A percentile compares a stretch with the other conserved stretches of the same genome.
Conservation (phyloP, 2,888 invertebrate genomes). For the Scelioninae gen. 1 region DNA sequence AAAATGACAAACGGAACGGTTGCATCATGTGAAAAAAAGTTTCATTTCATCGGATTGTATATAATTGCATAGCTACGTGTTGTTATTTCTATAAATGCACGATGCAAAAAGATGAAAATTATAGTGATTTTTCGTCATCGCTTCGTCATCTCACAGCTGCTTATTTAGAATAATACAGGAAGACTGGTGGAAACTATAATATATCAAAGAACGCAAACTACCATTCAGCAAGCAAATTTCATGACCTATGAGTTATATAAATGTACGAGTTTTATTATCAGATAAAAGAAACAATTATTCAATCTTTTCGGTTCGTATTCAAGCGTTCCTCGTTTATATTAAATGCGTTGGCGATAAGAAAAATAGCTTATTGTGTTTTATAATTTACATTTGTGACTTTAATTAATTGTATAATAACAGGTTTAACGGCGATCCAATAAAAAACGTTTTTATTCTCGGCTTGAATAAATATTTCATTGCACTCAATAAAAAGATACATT, state of each 20-base stretch:
- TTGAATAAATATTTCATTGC: slow-evolving; percentile 65
- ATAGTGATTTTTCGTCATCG: slow-evolving; percentile 68
- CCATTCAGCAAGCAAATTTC: slow-evolving; percentile 65
- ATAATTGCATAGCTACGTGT: slow-evolving; percentile 56
- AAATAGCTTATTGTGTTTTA: too few relatives aligned
- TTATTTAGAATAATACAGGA: slow-evolving; percentile 69
- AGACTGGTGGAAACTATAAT: slow-evolving; percentile 69
- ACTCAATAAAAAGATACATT: slow-evolving; percentile 62
- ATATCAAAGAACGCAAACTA: slow-evolving; percentile 64
- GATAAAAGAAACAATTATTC: slow-evolving; percentile 66
- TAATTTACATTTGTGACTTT: too few relatives aligned
- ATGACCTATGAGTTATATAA: slow-evolving; percentile 65
- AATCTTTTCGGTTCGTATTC: slow-evolving; percentile 55
- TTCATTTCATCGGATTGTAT: slow-evolving; percentile 55
- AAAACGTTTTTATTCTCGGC: slow-evolving; percentile 54
- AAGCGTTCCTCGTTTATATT: slow-evolving; percentile 53
- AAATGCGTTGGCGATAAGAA: too few relatives aligned
- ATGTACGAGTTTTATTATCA: slow-evolving; percentile 65
- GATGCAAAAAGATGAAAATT: slow-evolving; percentile 61
- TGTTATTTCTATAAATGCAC: slow-evolving; percentile 67
- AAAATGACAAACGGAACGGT: slow-evolving; percentile 58
- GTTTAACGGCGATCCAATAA: too few relatives aligned
- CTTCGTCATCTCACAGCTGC: slow-evolving; percentile 59
- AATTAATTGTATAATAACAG: too few relatives aligned
- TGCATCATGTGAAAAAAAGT: slow-evolving; percentile 61